Evolutionary conservation across 2,113 vertebrate species (phyloP).

Genomic region (Scatophagus argus): DNA sequence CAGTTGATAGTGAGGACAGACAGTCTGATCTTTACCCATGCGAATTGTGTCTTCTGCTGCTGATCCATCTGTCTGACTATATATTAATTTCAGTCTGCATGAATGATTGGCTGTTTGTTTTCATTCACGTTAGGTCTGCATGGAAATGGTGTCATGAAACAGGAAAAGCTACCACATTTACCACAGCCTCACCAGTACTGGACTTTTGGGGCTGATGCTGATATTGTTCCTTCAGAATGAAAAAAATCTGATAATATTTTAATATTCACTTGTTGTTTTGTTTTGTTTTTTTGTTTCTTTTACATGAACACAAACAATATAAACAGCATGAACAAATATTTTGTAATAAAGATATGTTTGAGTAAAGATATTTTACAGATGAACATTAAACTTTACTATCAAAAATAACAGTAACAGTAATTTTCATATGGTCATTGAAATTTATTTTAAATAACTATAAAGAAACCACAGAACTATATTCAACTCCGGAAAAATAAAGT

Average conservation of each 20-base stretch:
- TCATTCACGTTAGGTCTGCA: background rate
- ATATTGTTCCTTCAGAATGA: background rate
- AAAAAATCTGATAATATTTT: background rate
- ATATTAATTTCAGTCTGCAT: constrained; percentile 7
- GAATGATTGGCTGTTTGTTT: constrained; percentile 10
- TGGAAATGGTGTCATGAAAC: constrained; percentile 7
- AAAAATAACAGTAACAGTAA: background rate
- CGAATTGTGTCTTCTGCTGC: constrained; percentile 21
- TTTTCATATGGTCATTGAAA: background rate
- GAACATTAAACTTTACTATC: background rate
- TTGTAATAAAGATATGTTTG: too few relatives aligned
- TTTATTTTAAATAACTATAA: background rate
- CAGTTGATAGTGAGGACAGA: constrained; percentile 37
- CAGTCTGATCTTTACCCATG: constrained; percentile 1
- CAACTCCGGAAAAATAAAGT: background rate
- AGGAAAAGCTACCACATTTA: background rate
- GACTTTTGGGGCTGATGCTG: background rate
- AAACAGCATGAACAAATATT: background rate
- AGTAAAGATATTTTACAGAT: too few relatives aligned
- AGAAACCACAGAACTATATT: too few relatives aligned
- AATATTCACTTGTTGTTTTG: too few relatives aligned
- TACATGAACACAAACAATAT: too few relatives aligned
- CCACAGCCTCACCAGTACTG: background rate
- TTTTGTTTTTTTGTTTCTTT: too few relatives aligned
- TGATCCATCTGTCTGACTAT: constrained; percentile 3